These are phyloP conservation scores for Metacarcinus magister DNA, from an alignment of 2,888 invertebrate genomes.

Conservation along the genomic window DNA sequence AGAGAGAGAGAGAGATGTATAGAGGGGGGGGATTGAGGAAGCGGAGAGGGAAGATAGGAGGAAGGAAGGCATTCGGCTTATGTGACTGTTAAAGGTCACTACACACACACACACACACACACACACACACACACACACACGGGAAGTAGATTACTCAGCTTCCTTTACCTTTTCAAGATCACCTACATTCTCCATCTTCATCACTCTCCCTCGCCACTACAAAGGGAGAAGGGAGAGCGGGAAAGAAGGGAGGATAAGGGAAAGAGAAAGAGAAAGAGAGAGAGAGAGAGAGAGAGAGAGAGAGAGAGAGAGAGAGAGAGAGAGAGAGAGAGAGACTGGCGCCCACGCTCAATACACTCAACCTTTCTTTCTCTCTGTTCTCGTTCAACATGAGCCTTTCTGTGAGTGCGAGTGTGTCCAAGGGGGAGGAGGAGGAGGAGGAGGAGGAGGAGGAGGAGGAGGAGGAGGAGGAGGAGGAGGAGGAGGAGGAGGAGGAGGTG, in stretches of 20 bases:
- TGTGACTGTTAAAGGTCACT: background rate
- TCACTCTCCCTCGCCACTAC: background rate
- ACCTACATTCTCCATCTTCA: background rate
- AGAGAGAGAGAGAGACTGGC: constrained; percentile 50
- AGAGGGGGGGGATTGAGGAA: background rate
- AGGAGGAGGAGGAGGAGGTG: background rate
- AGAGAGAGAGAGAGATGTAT: background rate
- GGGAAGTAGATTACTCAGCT: background rate
- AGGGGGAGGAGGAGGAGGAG: background rate
- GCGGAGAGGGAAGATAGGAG: background rate
- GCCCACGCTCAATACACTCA: background rate
- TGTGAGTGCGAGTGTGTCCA: background rate
- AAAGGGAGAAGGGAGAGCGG: background rate
- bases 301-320: constrained; percentile 62
- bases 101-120: constrained; percentile 20
- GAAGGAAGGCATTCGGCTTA: background rate
- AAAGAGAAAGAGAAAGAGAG: constrained; percentile 62
- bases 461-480: background rate
- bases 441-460: background rate
- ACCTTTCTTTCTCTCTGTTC: background rate
- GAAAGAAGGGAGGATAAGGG: too few species aligned
- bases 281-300: constrained; percentile 65
- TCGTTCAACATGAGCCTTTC: background rate
- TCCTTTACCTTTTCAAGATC: background rate
- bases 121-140: constrained; percentile 32